These are phyloP conservation scores for Alexandromys fortis DNA, from an alignment of 2,113 vertebrate species.

Conservation along the genomic window DNA sequence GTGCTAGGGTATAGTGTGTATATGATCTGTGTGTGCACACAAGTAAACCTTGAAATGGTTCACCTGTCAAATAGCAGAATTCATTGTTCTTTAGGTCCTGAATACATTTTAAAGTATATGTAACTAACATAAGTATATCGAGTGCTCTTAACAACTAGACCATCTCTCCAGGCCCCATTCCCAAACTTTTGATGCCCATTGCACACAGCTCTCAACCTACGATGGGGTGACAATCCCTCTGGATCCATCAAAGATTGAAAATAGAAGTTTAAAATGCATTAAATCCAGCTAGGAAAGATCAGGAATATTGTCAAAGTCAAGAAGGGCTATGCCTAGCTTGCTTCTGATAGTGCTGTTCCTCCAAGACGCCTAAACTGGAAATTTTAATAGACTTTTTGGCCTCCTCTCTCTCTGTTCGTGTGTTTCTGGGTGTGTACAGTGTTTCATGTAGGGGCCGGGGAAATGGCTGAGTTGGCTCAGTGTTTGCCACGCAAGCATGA, in stretches of 20 bases:
- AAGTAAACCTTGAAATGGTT: not conserved
- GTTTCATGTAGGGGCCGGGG: not conserved
- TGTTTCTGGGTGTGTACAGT: not conserved
- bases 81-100: not conserved
- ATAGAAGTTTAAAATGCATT: not conserved
- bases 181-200: not conserved
- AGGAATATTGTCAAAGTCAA: not conserved
- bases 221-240: not conserved
- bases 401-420: not conserved
- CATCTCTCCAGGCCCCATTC: not conserved
- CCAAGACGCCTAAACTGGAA: not conserved
- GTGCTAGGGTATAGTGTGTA: not conserved
- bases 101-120: not conserved
- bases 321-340: not conserved
- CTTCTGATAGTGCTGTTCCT: not conserved
- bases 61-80: not conserved
- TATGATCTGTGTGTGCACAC: not conserved
- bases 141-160: not conserved
- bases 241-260: not conserved
- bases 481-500: not conserved
- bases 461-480: not conserved
- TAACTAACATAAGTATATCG: not conserved
- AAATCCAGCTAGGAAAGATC: not conserved
- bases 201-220: not conserved
- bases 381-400: not conserved